Evolutionary conservation across 2,888 invertebrate genomes (phyloP), one percentile per base, ranked within the genome.

Genomic region (Habrosyne pyritoides): DNA sequence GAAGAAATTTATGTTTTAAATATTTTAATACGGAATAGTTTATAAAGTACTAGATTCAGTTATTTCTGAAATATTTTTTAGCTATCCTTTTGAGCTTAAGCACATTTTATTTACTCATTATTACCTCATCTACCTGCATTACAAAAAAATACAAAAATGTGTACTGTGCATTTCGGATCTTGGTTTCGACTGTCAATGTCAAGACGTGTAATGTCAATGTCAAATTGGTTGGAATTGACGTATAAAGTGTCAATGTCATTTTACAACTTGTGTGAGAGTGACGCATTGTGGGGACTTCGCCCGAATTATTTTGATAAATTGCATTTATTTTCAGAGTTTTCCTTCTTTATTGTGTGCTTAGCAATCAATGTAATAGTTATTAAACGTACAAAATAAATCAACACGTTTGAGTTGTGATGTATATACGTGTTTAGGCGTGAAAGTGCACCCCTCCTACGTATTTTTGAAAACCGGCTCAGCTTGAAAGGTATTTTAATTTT

Each of bases 221-320:
- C n/a, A n/a, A n/a, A n/a, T n/a, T n/a, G n/a, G n/a, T n/a, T n/a
- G n/a, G n/a, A n/a, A n/a, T n/a, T n/a, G n/a, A n/a, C 33, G 10
- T 8, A 36, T 52, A 26, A 53, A 53, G n/a, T 55, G 71, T 69
- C 66, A 73, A 56, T 54, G 56, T 54, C 56, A 60, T 28, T 28
- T 28, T 28, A 58, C 48, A 53, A 56, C 56, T 54, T 59, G 61
- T 61, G 61, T 64, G 52, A 26, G 36, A 64, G 64, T 77, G 79
- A 79, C 76, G 79, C 79, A 77, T 73, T 59, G 68, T 54, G 47
- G 67, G 70, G 69, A 68, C 67, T 73, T 73, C 69, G 73, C 50
- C 30, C 46, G 57, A 72, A 62, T 59, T 63, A 61, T 63, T 63
- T 47, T 51, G 59, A 69, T 54, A 64, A 42, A 49, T 14, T 48